Evolutionary conservation across 2,888 invertebrate genomes (phyloP).

Genomic region (Crocallis elinguaria): DNA sequence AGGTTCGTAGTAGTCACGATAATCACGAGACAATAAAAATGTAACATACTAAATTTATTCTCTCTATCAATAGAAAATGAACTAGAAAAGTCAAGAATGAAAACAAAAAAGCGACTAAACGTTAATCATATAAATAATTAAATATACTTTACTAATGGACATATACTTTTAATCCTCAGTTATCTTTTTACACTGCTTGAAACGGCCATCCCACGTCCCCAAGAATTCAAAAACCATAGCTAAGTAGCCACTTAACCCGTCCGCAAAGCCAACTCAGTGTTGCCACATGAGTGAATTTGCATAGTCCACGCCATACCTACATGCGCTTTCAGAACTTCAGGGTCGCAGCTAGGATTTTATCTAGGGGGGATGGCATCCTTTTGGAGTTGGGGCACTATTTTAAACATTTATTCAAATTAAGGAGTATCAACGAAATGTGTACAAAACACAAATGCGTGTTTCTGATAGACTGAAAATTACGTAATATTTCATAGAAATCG

Average conservation of each 20-base stretch:
- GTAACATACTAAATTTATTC: too few species aligned
- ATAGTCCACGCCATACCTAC: conserved; percentile 60
- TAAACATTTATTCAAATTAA: neutral
- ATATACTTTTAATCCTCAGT: neutral
- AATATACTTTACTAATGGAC: too few species aligned
- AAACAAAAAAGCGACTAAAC: too few species aligned
- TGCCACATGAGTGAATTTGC: conserved; percentile 71
- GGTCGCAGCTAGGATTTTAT: neutral
- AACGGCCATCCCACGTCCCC: conserved; percentile 6
- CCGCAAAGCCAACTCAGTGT: conserved; percentile 55
- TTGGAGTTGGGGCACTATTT: neutral
- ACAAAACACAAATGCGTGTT: too few species aligned
- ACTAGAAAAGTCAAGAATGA: too few species aligned
- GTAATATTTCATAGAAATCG: too few species aligned
- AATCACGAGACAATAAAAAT: too few species aligned
- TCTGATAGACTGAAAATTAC: too few species aligned
- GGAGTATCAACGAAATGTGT: too few species aligned
- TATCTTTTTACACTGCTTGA: conserved; percentile 7
- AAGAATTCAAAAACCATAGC: conserved; percentile 36
- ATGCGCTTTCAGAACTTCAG: conserved; percentile 36
- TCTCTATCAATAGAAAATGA: too few species aligned
- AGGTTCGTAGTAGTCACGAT: too few species aligned
- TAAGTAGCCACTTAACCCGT: conserved; percentile 59
- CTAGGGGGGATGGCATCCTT: neutral
- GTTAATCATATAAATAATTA: too few species aligned